phyloP scores from a whole-genome alignment of 2,888 invertebrate species.

The Lymantria dispar region DNA sequence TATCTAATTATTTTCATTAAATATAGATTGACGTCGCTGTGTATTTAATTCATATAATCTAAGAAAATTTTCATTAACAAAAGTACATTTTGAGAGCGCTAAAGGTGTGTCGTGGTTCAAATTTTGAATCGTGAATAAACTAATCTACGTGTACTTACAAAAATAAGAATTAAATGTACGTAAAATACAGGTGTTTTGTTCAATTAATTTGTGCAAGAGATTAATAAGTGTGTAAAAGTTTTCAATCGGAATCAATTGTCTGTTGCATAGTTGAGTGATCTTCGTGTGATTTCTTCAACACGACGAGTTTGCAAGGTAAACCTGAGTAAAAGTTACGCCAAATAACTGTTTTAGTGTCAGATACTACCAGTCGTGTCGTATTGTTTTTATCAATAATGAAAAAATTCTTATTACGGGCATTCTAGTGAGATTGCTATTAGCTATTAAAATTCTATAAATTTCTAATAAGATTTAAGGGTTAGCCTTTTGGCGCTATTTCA shows the following conservation, averaged over 20 bases:
- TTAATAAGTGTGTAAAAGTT: conserved; percentile 21
- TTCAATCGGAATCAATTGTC: conserved; percentile 42
- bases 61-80: conserved; percentile 10
- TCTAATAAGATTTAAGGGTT: conserved; percentile 37
- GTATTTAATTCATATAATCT: conserved; percentile 9
- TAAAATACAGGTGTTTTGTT: conserved; percentile 44
- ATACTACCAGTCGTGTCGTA: conserved; percentile 21
- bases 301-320: conserved; percentile 53
- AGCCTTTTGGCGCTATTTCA: conserved; percentile 15
- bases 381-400: conserved; percentile 12
- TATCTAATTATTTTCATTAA: no score
- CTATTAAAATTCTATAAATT: conserved; percentile 25
- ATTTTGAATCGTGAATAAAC: conserved; percentile 64
- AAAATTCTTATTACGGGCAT: conserved; percentile 17
- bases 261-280: conserved; percentile 61
- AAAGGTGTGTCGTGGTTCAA: conserved; percentile 67
- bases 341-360: conserved; percentile 52
- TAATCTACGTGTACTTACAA: conserved; percentile 38
- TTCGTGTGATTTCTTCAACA: conserved; percentile 48
- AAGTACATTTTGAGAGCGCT: conserved; percentile 20
- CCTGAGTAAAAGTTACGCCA: conserved; percentile 68
- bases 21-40: no score
- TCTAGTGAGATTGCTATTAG: conserved; percentile 44
- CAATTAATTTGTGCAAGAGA: conserved; percentile 40
- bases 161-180: no score